These are phyloP conservation scores for Drosophila albomicans DNA, from an alignment of 1,140 invertebrate species.

Conservation along the genomic window DNA sequence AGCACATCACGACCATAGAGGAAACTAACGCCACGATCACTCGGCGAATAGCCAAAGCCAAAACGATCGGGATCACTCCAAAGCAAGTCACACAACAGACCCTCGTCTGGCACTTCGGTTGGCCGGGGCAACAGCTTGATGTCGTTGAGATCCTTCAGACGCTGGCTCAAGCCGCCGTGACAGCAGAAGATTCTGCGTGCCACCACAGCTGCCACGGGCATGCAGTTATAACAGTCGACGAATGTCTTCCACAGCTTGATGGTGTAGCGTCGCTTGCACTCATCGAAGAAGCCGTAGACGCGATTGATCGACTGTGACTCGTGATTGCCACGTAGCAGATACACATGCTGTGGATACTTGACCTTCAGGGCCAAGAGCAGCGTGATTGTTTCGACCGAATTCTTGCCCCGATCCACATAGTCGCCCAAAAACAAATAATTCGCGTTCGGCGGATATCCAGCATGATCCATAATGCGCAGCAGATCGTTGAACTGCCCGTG, in stretches of 20 bases:
- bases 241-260: conserved; percentile 99
- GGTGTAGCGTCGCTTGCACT: conserved; percentile 97
- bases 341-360: conserved; percentile 94
- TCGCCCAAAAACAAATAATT: conserved; percentile 99
- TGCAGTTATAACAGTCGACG: conserved; percentile 86
- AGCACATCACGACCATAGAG: conserved; percentile 97
- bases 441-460: conserved; percentile 98
- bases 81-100: conserved; percentile 96
- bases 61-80: conserved; percentile 99
- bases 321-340: conserved; percentile 90
- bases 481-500: conserved; percentile 99
- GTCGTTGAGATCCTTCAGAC: conserved; percentile 94
- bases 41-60: conserved; percentile 94
- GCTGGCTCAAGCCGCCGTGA: conserved; percentile 95
- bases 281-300: conserved; percentile 97
- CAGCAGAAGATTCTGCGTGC: conserved; percentile 99
- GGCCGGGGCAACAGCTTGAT: conserved; percentile 94
- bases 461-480: conserved; percentile 98
- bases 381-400: conserved; percentile 95
- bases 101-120: conserved; percentile 95
- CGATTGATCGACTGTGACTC: conserved; percentile 89
- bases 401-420: conserved; percentile 93
- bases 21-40: conserved; percentile 97
- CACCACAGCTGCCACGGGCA: conserved; percentile 97
- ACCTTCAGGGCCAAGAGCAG: conserved; percentile 97